Evolutionary conservation across 2,113 vertebrate genomes (phyloP), one percentile per base, ranked within the genome.

Genomic region (Actenoides hombroni): DNA sequence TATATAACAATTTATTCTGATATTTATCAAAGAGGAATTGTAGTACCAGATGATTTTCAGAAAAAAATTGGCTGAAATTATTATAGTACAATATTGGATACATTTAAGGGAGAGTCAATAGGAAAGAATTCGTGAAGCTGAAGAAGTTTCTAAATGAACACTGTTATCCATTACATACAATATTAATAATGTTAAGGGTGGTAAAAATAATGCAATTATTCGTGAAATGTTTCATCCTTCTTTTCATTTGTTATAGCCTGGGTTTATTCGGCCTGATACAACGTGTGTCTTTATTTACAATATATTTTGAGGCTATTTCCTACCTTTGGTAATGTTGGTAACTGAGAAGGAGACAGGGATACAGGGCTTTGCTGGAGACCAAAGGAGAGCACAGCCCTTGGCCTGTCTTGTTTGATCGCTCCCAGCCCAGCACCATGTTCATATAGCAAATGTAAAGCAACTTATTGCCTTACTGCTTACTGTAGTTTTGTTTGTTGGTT

Each of bases 341-440:
- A 46, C 44, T 46, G 18, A 46, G 44, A 46, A 46, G 44, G 44
- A 46, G 44, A 46, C 44, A 46, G 44, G 29, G 59, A 13, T 9
- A 29, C 18, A 26, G n/a, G 17, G 25, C 10, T 78, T 48, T 60
- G 21, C 33, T 26, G 56, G 64, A 84, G 25, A 56, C 10, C 18
- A 28, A 82, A 63, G 29, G 9, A 29, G 11, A 57, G 1, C 40
- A 37, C 12, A 42, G 35, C 28, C 18, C 13, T 64, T 25, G 13
- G 7, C n/a, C 37, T 64, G 16, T 13, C 33, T 35, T 7, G 21
- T 31, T 46, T 7, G 0, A 25, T 74, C 1, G 0, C 11, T 74
- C 39, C 24, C 44, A 35, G 18, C 4, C n/a, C 10, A 78, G 59
- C 0, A 0, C 24, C 20, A 59, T 1, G 0, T 65, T 53, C 49